Percentiles rank a stretch among this genome's conserved stretches.
Conservation (phyloP, 2,888 invertebrate genomes). For the Brachypalpus laphriformis region DNA sequence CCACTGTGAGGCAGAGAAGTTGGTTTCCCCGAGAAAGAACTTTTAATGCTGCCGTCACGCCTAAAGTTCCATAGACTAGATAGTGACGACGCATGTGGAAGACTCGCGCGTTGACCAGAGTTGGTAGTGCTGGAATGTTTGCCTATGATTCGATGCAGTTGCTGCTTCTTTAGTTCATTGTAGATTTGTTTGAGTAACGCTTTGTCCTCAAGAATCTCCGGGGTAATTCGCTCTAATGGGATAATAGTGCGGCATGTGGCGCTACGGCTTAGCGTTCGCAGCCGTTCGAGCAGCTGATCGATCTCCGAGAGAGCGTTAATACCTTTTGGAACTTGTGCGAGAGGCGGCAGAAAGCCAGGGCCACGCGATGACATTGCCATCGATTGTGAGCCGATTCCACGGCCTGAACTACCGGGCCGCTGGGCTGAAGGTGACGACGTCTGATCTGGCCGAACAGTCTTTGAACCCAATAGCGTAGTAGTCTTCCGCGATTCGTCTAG, state of each 20-base stretch:
- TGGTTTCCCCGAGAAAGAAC: slow-evolving; percentile 19
- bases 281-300: slow-evolving; percentile 77
- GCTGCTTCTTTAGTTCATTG: slow-evolving; percentile 80
- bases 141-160: slow-evolving; percentile 79
- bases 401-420: slow-evolving; percentile 75
- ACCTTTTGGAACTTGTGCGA: slow-evolving; percentile 40
- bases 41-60: slow-evolving; percentile 57
- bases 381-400: slow-evolving; percentile 58
- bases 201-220: slow-evolving; percentile 89
- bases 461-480: slow-evolving; percentile 78
- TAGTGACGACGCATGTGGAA: slow-evolving; percentile 77
- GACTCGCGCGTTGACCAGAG: slow-evolving; percentile 59
- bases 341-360: slow-evolving; percentile 74
- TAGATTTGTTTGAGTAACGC: slow-evolving; percentile 86
- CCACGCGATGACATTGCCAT: slow-evolving; percentile 73
- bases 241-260: slow-evolving; percentile 71
- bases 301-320: slow-evolving; percentile 73
- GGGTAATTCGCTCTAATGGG: slow-evolving; percentile 87
- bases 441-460: slow-evolving; percentile 80
- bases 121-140: slow-evolving; percentile 76
- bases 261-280: slow-evolving; percentile 75
- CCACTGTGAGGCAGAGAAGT: slow-evolving; percentile 30
- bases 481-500: slow-evolving; percentile 78
- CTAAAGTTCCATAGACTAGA: slow-evolving; percentile 76
- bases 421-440: slow-evolving; percentile 80